Percentiles rank a stretch among this genome's conserved stretches.
Conservation (phyloP, 2,888 invertebrate species). For the Sinhomidia bicolor region DNA sequence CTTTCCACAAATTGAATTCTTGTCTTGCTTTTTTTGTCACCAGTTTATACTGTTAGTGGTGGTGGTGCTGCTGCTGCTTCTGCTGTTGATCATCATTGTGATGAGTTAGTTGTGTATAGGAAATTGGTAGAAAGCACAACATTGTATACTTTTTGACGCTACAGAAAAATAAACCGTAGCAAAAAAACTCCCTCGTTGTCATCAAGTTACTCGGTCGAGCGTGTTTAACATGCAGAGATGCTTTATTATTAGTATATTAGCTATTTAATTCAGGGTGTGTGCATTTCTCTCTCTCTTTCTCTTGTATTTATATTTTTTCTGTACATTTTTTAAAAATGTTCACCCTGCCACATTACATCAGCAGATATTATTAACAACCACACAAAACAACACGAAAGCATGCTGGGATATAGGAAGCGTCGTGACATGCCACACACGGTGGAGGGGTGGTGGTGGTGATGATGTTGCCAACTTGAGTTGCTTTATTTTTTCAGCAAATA, state of each 20-base stretch:
- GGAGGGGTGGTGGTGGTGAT: no score
- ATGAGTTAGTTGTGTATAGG: no score
- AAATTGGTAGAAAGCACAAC: neutral
- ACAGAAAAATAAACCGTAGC: no score
- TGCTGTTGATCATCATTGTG: neutral
- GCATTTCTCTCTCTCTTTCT: neutral
- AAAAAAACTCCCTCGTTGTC: neutral
- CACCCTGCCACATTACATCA: slow-evolving; percentile 30
- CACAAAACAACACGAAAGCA: neutral
- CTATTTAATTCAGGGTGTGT: slow-evolving; percentile 9
- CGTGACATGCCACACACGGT: neutral
- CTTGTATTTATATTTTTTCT: neutral
- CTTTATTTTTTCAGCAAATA: neutral
- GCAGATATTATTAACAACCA: neutral
- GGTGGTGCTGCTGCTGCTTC: no score
- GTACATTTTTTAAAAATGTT: slow-evolving; percentile 15
- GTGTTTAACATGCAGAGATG: slow-evolving; percentile 3
- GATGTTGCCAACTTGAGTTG: no score
- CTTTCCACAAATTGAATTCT: slow-evolving; percentile 43
- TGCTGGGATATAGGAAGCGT: neutral
- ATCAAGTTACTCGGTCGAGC: neutral
- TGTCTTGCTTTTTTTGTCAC: neutral
- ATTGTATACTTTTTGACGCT: neutral
- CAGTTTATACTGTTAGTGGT: no score
- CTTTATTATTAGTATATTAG: slow-evolving; percentile 13